Base-by-base conservation (phyloP, 53 echinoderm and acorn worm genomes). In the Echinarachnius parma region DNA sequence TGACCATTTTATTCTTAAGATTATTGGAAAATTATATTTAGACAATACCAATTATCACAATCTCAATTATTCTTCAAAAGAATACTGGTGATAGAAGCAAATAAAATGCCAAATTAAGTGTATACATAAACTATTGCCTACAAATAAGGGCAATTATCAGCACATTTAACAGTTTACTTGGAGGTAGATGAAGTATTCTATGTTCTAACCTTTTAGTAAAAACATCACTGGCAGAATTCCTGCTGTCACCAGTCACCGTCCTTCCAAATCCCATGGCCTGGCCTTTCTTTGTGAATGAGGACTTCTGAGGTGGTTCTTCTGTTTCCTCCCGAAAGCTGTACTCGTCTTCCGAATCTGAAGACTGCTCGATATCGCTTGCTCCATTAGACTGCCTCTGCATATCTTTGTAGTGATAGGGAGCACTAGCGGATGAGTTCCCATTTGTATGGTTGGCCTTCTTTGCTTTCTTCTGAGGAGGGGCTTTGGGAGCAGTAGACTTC, bases 261-360 rank as follows among this genome's bases (percentile, higher is more conserved):
- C 36, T 37, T 7, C 62, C 44, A 26, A 18, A 18, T n/a, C 46
- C 44, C 26, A 65, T 1, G 3, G 65, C 44, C 22, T 65, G 65
- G 14, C 29, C 11, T 48, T 29, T 30, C 48, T 65, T 45, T 15
- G 13, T 9, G 42, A 39, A 7, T 9, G 36, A 42, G 14, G 65
- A 33, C 28, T 14, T 24, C 14, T 15, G 9, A 30, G 50, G 52
- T 21, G 18, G 69, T 9, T 69, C 53, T 25, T 57, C 57, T 16
- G 39, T 7, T 8, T 72, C 74, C 26, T 72, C 74, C 35, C 24
- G 74, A 36, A 72, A 72, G 19, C 25, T 39, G 29, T 56, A 72
- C 39, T 72, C 69, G 31, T 69, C 74, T 56, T 57, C 74, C 28
- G 35, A 36, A 56, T 56, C 57, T 14, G 44, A 72, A 27, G 74